Percentiles rank a stretch among this genome's conserved stretches.
phyloP scores from a whole-genome alignment of 2,113 vertebrate species.

The Rhea americana region DNA sequence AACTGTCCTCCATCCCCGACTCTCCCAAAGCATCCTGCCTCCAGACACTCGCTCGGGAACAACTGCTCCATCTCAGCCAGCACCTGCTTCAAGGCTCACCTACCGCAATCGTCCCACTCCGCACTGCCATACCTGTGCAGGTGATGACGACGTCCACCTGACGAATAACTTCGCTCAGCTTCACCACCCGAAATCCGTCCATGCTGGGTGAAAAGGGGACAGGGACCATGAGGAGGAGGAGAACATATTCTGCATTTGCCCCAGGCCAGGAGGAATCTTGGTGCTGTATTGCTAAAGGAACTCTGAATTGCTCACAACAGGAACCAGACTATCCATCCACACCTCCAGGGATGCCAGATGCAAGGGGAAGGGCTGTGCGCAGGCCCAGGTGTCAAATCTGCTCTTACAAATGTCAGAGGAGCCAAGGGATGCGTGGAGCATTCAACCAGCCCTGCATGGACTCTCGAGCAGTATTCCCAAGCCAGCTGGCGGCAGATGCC shows the following conservation, averaged over 20 bases:
- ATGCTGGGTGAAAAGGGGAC: constrained; percentile 81
- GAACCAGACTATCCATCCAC: neutral
- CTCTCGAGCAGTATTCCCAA: neutral
- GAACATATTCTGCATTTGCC: neutral
- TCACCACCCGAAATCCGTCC: constrained; percentile 97
- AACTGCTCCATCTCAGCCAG: neutral
- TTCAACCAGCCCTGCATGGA: neutral
- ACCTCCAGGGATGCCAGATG: neutral
- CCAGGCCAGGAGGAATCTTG: neutral
- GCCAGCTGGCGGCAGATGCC: neutral
- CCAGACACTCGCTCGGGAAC: neutral
- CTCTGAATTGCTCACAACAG: neutral
- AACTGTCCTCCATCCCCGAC: neutral
- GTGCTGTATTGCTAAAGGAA: neutral
- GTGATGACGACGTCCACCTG: constrained; percentile 98
- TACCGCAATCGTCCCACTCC: neutral
- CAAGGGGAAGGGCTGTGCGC: neutral
- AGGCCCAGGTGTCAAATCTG: accelerated
- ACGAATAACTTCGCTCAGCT: constrained; percentile 95
- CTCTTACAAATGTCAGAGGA: neutral
- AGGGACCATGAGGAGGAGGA: neutral
- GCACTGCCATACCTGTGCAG: constrained; percentile 87
- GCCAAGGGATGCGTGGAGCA: accelerated
- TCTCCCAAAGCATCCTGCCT: neutral
- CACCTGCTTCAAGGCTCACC: neutral